Evolutionary conservation across 1,140 invertebrate genomes (phyloP).

Genomic region (Antheraea pernyi): DNA sequence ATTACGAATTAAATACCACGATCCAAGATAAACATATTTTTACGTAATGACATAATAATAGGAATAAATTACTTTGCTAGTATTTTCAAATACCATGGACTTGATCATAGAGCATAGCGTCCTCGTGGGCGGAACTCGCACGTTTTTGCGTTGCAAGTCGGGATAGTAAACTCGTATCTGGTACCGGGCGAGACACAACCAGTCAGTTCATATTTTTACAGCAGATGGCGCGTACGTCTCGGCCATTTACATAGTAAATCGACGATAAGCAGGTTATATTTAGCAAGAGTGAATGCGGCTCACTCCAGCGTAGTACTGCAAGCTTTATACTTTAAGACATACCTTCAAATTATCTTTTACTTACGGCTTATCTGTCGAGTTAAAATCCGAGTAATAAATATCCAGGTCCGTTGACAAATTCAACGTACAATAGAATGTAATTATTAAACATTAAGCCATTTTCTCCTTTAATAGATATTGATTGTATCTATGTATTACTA

Average conservation of each 20-base stretch:
- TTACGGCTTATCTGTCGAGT: too few relatives aligned
- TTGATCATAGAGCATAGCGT: neutral
- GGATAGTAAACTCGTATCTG: conserved; percentile 37
- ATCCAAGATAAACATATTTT: neutral
- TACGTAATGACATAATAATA: neutral
- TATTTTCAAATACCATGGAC: too few relatives aligned
- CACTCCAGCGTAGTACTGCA: conserved; percentile 31
- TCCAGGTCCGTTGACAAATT: too few relatives aligned
- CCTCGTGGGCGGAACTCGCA: conserved; percentile 49
- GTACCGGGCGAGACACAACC: conserved; percentile 43
- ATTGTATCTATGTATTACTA: too few relatives aligned
- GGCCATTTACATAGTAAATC: conserved; percentile 76
- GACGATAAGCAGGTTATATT: conserved; percentile 75
- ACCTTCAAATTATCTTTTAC: neutral
- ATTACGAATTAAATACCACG: too few relatives aligned
- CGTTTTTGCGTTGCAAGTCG: conserved; percentile 45
- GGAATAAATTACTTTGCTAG: neutral
- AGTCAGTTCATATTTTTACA: conserved; percentile 58
- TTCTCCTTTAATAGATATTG: too few relatives aligned
- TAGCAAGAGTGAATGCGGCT: conserved; percentile 62
- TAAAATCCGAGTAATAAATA: too few relatives aligned
- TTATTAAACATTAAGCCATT: too few relatives aligned
- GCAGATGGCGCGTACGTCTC: conserved; percentile 62
- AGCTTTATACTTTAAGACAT: neutral
- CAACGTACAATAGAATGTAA: too few relatives aligned